Base-by-base conservation (phyloP, 2,113 vertebrate genomes). In the Ursus arctos region DNA sequence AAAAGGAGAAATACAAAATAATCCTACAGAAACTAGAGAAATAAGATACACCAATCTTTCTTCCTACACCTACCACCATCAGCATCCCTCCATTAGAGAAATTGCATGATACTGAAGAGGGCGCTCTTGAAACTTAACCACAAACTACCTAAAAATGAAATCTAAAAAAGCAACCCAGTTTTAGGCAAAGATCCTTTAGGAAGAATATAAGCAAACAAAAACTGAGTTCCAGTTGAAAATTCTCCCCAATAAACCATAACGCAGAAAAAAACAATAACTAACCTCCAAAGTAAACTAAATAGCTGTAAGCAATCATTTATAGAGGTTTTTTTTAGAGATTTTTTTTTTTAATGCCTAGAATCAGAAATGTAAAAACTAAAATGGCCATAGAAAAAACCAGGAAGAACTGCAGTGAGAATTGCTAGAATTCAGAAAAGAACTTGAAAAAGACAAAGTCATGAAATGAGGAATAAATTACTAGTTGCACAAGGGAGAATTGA, bases 191-290 rank as follows among this genome's bases (percentile, higher is more conserved):
- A 63, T 82, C 16, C 26, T 71, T 18, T 33, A 71, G 84, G 36
- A 94, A 80, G 22, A 85, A 94, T 53, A 61, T 26, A 91, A 90
- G 26, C 40, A 84, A 97, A 94, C n/a, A 87, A 80, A 95, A 90
- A 87, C 24, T 4, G 13, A 74, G 8, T 83, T 69, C 81, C 12
- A 40, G 26, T 47, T 47, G 33, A 88, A 93, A 57, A 33, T 92
- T 82, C 24, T 96, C 18, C 69, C 85, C 49, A 55, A 33, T 63
- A 76, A 95, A 51, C 9, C 6, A 51, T 24, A 49, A 61, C 8
- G 14, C 57, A 88, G 88, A 49, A 86, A 91, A 91, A 94, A 91
- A 80, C 1, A 15, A 24, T 19, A 95, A 84, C 31, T 36, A n/a
- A 47, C 18, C 7, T 72, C 40, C 18, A 84, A 63, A 76, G 22